phyloP scores from a whole-genome alignment of 2,797 vertebrate species.

The Apogon talboti region DNA sequence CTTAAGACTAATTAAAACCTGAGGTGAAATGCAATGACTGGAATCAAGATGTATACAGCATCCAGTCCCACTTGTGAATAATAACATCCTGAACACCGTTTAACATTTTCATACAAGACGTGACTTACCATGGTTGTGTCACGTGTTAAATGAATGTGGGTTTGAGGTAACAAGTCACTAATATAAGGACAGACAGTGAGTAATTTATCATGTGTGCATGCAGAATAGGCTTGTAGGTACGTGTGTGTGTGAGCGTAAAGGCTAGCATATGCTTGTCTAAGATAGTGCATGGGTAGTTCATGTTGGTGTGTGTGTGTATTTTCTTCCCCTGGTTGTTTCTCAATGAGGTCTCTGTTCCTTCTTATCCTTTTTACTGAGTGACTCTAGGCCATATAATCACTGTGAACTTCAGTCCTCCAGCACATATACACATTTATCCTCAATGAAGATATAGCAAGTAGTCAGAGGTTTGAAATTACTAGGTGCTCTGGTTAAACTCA shows the following conservation, averaged over 20 bases:
- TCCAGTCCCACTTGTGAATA: neutral
- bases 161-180: neutral
- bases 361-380: slow-evolving; percentile 19
- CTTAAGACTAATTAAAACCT: slow-evolving; percentile 8
- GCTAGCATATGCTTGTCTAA: slow-evolving; percentile 14
- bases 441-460: slow-evolving; percentile 27
- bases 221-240: slow-evolving; percentile 4
- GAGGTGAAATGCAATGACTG: neutral
- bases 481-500: slow-evolving; percentile 1
- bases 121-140: neutral
- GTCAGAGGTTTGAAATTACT: slow-evolving; percentile 22
- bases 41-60: no score
- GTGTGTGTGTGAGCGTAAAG: slow-evolving; percentile 1
- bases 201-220: slow-evolving; percentile 2
- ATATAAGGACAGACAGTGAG: neutral
- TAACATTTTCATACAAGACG: neutral
- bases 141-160: neutral
- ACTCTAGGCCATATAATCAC: slow-evolving; percentile 26
- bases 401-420: slow-evolving; percentile 6
- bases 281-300: slow-evolving; percentile 3
- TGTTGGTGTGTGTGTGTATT: slow-evolving; percentile 7
- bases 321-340: slow-evolving; percentile 34
- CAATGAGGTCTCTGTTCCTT: slow-evolving; percentile 51
- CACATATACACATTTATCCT: slow-evolving; percentile 20
- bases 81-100: neutral